Conservation (phyloP, 2,797 vertebrate genomes). For the Paguma larvata region DNA sequence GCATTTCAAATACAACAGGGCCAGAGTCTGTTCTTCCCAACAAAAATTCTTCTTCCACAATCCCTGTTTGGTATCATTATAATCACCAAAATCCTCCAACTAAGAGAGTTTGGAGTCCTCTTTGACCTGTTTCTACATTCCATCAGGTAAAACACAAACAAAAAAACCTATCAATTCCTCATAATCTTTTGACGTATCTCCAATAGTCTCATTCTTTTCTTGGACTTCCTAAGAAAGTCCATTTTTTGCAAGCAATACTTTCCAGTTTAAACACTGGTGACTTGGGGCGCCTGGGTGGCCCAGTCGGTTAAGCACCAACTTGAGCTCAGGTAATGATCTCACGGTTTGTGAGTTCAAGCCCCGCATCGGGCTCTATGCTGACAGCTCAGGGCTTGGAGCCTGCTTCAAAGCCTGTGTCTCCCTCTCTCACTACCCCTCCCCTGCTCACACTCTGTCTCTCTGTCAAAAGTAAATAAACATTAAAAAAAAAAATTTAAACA, state of each 20-base stretch:
- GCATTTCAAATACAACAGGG: conserved; percentile 36
- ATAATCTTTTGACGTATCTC: background rate
- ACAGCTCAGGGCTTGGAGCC: too few relatives aligned
- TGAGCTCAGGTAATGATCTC: too few relatives aligned
- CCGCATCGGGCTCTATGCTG: too few relatives aligned
- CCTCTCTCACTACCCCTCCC: too few relatives aligned
- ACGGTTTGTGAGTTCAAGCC: too few relatives aligned
- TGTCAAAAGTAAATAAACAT: too few relatives aligned
- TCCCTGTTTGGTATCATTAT: background rate
- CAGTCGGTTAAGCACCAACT: too few relatives aligned
- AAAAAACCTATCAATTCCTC: background rate
- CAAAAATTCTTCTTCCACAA: background rate
- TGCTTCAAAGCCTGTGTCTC: too few relatives aligned
- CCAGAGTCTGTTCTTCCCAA: background rate
- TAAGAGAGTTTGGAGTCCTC: background rate
- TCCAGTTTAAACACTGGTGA: background rate
- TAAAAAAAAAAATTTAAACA: too few relatives aligned
- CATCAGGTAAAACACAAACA: background rate
- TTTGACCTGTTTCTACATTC: background rate
- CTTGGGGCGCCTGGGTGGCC: too few relatives aligned
- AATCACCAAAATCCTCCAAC: background rate
- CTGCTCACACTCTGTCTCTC: too few relatives aligned
- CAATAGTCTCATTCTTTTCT: background rate
- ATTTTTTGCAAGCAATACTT: background rate
- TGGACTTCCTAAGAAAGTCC: background rate